These are phyloP conservation scores for Xanthia icteritia DNA, from an alignment of 2,888 invertebrate species.

Conservation along the genomic window DNA sequence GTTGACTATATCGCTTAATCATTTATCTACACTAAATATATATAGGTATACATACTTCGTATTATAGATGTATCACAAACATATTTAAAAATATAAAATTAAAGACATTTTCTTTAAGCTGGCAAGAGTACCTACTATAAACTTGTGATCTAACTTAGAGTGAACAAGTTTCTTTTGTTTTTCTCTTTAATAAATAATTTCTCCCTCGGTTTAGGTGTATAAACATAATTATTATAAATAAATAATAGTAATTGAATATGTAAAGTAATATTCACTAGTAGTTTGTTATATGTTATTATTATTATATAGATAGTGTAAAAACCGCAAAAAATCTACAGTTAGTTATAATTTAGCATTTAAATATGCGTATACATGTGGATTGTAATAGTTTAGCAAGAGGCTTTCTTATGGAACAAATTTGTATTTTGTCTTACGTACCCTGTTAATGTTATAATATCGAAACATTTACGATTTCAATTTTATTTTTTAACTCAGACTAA, in stretches of 20 bases:
- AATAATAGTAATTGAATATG: constrained; percentile 71
- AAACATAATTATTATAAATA: constrained; percentile 69
- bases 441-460: constrained; percentile 43
- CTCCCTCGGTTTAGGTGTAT: constrained; percentile 70
- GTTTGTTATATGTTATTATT: constrained; percentile 70
- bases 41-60: constrained; percentile 49
- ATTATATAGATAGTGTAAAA: constrained; percentile 74
- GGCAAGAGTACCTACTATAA: constrained; percentile 66
- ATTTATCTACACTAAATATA: constrained; percentile 49
- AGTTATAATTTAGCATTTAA: constrained; percentile 83
- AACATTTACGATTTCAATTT: constrained; percentile 33
- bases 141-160: constrained; percentile 68
- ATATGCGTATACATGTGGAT: constrained; percentile 67
- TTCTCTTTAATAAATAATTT: constrained; percentile 63
- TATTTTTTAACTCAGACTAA: constrained; percentile 41
- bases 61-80: constrained; percentile 52
- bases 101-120: constrained; percentile 67
- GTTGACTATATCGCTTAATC: constrained; percentile 56
- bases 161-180: constrained; percentile 61
- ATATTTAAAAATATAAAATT: constrained; percentile 56
- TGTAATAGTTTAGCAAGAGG: constrained; percentile 81
- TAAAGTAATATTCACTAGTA: constrained; percentile 71
- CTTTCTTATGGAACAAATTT: constrained; percentile 75
- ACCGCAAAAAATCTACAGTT: constrained; percentile 77
- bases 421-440: constrained; percentile 63